A percentile compares a stretch with the other conserved stretches of the same genome.
These are phyloP conservation scores for Euwallacea fornicatus DNA, from an alignment of 1,140 invertebrate species.

Conservation along the genomic window DNA sequence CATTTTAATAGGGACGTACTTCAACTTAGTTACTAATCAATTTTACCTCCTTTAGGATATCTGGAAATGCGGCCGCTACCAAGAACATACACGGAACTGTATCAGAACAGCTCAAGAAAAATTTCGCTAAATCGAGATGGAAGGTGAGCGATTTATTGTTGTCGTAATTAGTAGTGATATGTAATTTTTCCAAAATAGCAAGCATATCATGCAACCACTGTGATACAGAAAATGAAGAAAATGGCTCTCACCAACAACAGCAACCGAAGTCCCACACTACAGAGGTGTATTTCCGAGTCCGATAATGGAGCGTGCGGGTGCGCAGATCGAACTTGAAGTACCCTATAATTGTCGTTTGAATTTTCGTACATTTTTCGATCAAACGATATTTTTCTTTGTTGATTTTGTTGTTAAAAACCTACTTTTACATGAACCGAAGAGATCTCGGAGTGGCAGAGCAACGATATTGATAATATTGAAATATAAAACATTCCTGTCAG, in stretches of 20 bases:
- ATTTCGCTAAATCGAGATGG: slow-evolving; percentile 97
- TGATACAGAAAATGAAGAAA: slow-evolving; percentile 96
- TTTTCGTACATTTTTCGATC: too few species aligned
- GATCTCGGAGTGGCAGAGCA: too few species aligned
- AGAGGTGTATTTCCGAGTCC: slow-evolving; percentile 30
- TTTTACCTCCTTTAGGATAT: slow-evolving; percentile 70
- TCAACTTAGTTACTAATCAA: slow-evolving; percentile 3
- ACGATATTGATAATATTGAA: too few species aligned
- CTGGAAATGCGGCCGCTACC: slow-evolving; percentile 93
- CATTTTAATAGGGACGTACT: neutral
- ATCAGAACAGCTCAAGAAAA: slow-evolving; percentile 97
- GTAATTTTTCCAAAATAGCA: slow-evolving; percentile 63
- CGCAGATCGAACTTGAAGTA: slow-evolving; percentile 21
- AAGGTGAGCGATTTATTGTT: slow-evolving; percentile 65
- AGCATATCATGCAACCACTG: slow-evolving; percentile 95
- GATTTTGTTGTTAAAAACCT: too few species aligned
- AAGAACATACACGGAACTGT: slow-evolving; percentile 98
- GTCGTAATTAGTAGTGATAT: neutral
- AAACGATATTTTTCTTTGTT: too few species aligned
- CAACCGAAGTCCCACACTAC: slow-evolving; percentile 39
- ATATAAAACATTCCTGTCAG: too few species aligned
- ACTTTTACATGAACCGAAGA: too few species aligned
- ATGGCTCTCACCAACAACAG: slow-evolving; percentile 80
- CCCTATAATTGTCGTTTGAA: too few species aligned
- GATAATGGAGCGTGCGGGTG: slow-evolving; percentile 33